Base-by-base conservation (phyloP, 1,140 invertebrate genomes). In the Galleria mellonella region DNA sequence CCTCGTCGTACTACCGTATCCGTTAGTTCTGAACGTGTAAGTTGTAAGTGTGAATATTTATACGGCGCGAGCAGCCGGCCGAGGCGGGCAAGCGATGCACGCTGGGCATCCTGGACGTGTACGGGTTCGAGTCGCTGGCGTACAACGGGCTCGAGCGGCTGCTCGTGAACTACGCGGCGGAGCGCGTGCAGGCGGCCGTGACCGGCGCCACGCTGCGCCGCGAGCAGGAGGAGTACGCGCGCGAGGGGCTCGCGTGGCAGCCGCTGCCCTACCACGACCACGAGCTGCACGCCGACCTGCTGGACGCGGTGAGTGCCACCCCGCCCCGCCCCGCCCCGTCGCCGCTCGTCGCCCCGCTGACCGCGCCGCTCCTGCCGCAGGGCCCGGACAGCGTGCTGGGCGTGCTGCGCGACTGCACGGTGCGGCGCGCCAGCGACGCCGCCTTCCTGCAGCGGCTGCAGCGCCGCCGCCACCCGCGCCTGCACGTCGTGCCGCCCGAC, bases 81-180 rank as follows among this genome's bases (percentile, higher is more conserved):
- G 40, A 47, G 86, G 83, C 12, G 88, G 87, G 68, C 51, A 86
- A 52, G 43, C 68, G 66, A 54, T 89, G 87, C 65, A 77, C 91
- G 33, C 86, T 96, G 35, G 93, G 93, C 17, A 89, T 97, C 32
- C 86, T 97, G 27, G 96, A 97, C 83, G 91, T 96, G 60, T 96
- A 96, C 79, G 96, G 95, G 36, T 96, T 96, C 84, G 95, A 97
- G 87, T 89, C 91, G 32, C 90, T 96, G 46, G 91, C 95, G 52
- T 78, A 83, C 48, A 93, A 94, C 83, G 87, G 89, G 13, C 92
- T 94, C 56, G 91, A 93, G 77, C 94, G 96, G 82, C 91, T 97
- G 63, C 91, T 95, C 42, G 95, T 96, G 58, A 97, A 97, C 88
- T 96, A 96, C 81, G 95, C 94, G 71, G 95, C 95, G 71, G 96